These are phyloP conservation scores for Odocoileus virginianus DNA, from an alignment of 2,113 vertebrate species.

Conservation along the genomic window DNA sequence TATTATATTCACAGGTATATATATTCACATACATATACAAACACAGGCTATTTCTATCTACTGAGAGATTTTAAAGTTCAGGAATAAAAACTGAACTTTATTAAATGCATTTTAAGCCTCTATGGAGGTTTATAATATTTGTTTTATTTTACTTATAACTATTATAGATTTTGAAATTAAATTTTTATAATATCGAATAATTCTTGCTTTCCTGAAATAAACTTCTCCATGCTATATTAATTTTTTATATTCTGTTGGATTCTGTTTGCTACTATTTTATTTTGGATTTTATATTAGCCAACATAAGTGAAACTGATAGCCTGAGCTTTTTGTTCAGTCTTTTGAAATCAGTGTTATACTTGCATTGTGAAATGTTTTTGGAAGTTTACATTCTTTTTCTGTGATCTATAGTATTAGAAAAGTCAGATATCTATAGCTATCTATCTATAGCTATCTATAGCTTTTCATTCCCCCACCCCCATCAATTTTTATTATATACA, in stretches of 20 bases:
- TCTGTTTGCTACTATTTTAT: not conserved
- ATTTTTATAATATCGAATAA: not conserved
- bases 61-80: not conserved
- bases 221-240: not conserved
- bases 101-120: not conserved
- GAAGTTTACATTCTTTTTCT: not conserved
- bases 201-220: not conserved
- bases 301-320: not conserved
- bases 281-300: not conserved
- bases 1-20: not conserved
- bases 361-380: not conserved
- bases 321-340: not conserved
- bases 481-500: not conserved
- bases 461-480: not conserved
- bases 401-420: not conserved
- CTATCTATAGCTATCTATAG: not conserved
- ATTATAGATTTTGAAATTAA: not conserved
- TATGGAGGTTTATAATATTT: not conserved
- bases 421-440: not conserved
- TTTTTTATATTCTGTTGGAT: not conserved
- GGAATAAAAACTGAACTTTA: not conserved
- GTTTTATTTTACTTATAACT: conserved; percentile 8
- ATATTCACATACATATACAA: not conserved
- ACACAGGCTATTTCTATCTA: not conserved
- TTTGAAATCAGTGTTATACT: conserved; percentile 14